Conservation (phyloP, 2,113 vertebrate genomes). For the Crocuta crocuta region DNA sequence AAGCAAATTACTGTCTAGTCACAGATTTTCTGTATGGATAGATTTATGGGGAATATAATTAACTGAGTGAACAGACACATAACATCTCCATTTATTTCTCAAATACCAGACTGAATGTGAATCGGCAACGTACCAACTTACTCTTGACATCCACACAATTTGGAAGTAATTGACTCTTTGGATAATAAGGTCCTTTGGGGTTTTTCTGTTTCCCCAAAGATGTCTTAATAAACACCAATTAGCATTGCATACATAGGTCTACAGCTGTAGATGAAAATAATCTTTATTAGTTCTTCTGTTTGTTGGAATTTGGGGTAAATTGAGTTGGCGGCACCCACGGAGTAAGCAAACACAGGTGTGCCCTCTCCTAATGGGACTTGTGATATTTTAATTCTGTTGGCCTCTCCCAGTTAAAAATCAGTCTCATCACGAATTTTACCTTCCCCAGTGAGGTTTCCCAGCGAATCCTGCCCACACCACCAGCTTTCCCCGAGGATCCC, state of each 20-base stretch:
- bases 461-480: fast-evolving
- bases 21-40: background rate
- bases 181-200: slow-evolving; percentile 33
- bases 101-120: background rate
- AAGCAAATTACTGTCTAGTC: background rate
- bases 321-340: background rate
- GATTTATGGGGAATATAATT: background rate
- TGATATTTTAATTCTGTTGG: background rate
- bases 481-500: background rate
- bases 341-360: background rate
- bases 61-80: background rate
- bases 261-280: background rate
- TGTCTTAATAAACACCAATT: slow-evolving; percentile 44
- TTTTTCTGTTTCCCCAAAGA: slow-evolving; percentile 54
- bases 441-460: background rate
- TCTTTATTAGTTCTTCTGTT: background rate
- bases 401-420: background rate
- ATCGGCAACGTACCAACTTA: background rate
- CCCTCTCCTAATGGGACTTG: background rate
- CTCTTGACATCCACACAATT: background rate
- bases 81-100: background rate
- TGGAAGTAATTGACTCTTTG: slow-evolving; percentile 29
- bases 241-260: background rate
- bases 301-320: background rate
- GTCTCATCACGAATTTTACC: background rate